Base-by-base conservation (phyloP, 2,113 vertebrate species). In the Apodemus sylvaticus region DNA sequence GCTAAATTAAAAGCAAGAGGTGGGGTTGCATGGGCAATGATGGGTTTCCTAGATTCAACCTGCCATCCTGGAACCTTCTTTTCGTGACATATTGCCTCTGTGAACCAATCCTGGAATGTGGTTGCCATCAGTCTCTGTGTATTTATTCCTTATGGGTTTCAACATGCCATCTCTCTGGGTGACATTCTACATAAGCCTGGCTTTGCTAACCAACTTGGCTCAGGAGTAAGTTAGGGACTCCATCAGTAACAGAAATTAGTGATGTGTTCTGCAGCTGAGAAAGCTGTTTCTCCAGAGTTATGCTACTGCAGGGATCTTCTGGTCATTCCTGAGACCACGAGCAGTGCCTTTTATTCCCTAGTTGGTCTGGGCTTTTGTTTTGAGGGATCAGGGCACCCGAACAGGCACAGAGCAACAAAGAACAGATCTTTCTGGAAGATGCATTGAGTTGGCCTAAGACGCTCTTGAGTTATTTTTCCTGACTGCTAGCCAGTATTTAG, bases 391-490 rank as follows among this genome's bases (percentile, higher is more conserved):
- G 64, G 71, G 74, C 0, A 0, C 51, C 87, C 53, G 9, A 9
- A 39, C 7, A 14, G 68, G 58, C 70, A 45, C 85, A 87, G 53
- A n/a, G 76, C 17, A 70, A 31, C 22, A 83, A 45, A 42, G 36
- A 13, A 53, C 48, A 66, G 55, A 68, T 87, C 79, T 70, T 85
- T 95, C 45, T 42, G 85, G 78, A 90, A 90, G 87, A 62, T 17
- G 45, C 74, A 16, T 82, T 34, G 53, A 82, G 24, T 78, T 86
- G 86, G 82, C 53, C 39, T 85, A 79, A 95, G 79, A 39, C 29
- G 26, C 92, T 96, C 53, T 92, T 60, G 70, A 92, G 92, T 81
- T 88, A 91, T 93, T 94, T 97, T 93, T 97, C 64, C 83, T 88
- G 88, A 90, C 86, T 92, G 36, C 10, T 71, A 79, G 83, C 92